These are phyloP conservation scores for Lycophotia porphyrea DNA, from an alignment of 2,888 invertebrate genomes.

Conservation along the genomic window DNA sequence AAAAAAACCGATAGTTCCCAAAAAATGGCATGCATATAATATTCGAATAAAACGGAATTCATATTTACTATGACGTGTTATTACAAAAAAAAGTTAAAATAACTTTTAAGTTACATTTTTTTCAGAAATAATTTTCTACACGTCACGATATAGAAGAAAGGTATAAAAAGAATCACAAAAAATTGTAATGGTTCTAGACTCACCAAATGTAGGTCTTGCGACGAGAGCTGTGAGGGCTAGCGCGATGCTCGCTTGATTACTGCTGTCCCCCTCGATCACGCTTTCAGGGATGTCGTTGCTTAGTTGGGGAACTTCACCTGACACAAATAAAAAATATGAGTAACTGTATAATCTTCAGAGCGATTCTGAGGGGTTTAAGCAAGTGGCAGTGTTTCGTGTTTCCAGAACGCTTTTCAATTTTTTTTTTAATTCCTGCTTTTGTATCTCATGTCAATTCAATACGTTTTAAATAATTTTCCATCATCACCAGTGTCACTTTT, in stretches of 20 bases:
- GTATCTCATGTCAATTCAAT: neutral
- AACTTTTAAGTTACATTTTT: neutral
- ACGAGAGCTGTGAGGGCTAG: conserved; percentile 92
- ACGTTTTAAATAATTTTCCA: neutral
- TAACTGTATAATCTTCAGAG: neutral
- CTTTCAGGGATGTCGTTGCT: conserved; percentile 86
- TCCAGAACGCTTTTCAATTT: neutral
- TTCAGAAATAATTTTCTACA: neutral
- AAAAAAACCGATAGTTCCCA: neutral
- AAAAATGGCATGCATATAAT: conserved; percentile 19
- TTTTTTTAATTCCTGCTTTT: neutral
- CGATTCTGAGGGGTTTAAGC: neutral
- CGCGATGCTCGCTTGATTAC: conserved; percentile 91
- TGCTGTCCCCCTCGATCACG: conserved; percentile 87
- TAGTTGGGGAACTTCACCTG: conserved; percentile 75
- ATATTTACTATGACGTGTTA: neutral
- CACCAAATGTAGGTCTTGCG: conserved; percentile 92
- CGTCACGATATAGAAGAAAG: neutral
- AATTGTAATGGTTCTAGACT: conserved; percentile 58
- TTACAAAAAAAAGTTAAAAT: neutral
- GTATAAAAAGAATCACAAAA: neutral
- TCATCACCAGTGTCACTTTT: neutral
- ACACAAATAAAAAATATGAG: neutral
- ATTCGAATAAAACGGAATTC: neutral
- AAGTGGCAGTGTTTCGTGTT: neutral